Evolutionary conservation across 1,140 invertebrate species (phyloP).

Genomic region (Sitobion miscanthi): DNA sequence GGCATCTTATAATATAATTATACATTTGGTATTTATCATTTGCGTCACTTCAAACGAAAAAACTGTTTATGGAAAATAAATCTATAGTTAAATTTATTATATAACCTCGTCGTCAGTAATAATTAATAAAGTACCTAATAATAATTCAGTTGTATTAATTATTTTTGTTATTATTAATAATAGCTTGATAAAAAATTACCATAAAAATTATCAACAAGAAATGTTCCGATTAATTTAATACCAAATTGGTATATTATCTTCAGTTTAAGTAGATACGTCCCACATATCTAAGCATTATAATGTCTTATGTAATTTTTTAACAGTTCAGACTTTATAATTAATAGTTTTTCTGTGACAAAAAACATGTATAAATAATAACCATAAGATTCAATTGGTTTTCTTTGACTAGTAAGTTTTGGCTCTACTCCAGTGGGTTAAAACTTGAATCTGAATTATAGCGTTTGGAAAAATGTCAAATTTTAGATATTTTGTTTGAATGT

Average conservation of each 20-base stretch:
- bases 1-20: constrained; percentile 5
- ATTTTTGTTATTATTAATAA: not conserved
- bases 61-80: not conserved
- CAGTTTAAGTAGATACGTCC: not conserved
- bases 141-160: not conserved
- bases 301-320: not conserved
- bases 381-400: not conserved
- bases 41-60: constrained; percentile 5
- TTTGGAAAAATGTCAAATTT: constrained; percentile 5
- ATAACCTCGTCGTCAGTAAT: not conserved
- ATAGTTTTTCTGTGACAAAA: not conserved
- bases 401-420: not conserved
- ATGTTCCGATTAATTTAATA: not conserved
- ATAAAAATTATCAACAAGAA: not conserved
- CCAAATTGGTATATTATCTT: not conserved
- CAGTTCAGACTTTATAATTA: not conserved
- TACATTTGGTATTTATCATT: not conserved
- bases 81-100: not conserved
- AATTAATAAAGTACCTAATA: not conserved
- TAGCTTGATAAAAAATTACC: not conserved
- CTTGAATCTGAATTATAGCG: not conserved
- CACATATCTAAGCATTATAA: not conserved
- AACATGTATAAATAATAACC: not conserved
- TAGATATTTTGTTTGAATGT: not conserved
- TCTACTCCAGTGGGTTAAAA: not conserved